Percentiles rank a stretch among this genome's conserved stretches.
Conservation (phyloP, 2,113 vertebrate genomes). For the Myotis lucifugus region DNA sequence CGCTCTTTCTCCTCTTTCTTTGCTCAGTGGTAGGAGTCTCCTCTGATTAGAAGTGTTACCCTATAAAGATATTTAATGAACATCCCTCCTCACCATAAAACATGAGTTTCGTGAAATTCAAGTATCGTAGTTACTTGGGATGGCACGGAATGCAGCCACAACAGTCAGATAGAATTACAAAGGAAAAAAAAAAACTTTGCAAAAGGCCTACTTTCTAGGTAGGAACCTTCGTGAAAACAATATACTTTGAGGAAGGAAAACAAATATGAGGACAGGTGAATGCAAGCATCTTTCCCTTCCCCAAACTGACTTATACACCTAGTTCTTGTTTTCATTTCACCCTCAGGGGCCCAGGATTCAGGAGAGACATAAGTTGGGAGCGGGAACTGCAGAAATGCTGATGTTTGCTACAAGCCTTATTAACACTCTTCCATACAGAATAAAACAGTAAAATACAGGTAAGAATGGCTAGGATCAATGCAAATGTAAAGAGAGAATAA, state of each 20-base stretch:
- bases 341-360: slow-evolving; percentile 50
- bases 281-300: background rate
- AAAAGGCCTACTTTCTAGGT: background rate
- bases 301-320: slow-evolving; percentile 42
- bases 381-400: background rate
- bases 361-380: background rate
- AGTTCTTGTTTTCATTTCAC: slow-evolving; percentile 54
- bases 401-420: background rate
- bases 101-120: background rate
- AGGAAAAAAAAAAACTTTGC: slow-evolving; percentile 16
- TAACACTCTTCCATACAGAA: background rate
- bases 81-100: background rate
- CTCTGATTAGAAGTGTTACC: background rate
- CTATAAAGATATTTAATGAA: slow-evolving; percentile 17
- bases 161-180: background rate
- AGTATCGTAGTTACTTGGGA: background rate
- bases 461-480: background rate
- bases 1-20: background rate
- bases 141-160: background rate
- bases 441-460: background rate
- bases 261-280: slow-evolving; percentile 12
- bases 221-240: slow-evolving; percentile 15
- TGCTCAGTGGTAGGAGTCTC: background rate
- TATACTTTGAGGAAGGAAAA: slow-evolving; percentile 33
- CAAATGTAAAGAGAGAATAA: slow-evolving; percentile 42